Evolutionary conservation across 1,140 invertebrate genomes (phyloP), one percentile per base, ranked within the genome.

Genomic region (Ips typographus): DNA sequence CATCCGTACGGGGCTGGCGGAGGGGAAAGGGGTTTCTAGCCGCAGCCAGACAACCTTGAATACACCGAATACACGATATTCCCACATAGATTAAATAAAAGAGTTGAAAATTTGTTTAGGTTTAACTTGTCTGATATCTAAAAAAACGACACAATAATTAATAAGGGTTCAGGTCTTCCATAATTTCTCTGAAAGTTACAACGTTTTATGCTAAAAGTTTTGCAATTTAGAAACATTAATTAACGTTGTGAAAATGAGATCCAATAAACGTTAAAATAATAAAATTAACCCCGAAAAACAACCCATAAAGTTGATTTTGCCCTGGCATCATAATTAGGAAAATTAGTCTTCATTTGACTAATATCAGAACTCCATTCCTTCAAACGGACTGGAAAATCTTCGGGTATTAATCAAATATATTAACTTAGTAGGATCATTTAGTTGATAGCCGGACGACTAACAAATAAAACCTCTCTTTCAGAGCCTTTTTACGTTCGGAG

Each of bases 381-480:
- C 42, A 44, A 61, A 49, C 43, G 59, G 38, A 61, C 59, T 61
- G 59, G 59, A 61, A 61, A 61, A 47, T 61, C 44, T 61, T 49
- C 41, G n/a, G 22, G 39, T 61, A 61, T 61, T 61, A 61, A 61
- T 61, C 59, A 47, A 61, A 49, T 61, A 47, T 47, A 61, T 61
- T 47, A 61, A 47, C 59, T 61, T 49, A 61, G 43, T 49, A 47
- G 38, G 59, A 61, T 44, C 59, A 61, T 61, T 61, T 61, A 61
- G 41, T 61, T 61, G 59, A 61, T 61, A 61, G 59, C 37, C 7
- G 56, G 4, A 61, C 4, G 59, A 8, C 59, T 37, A 47, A 40
- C 59, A 61, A 61, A 61, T 36, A 39, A 44, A 43, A 61, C 8
- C 22, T 22, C 22, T 22, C 22, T 61, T 61, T 38, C 59, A 37